Evolutionary conservation across 2,113 vertebrate species (phyloP).

Genomic region (Galbula dea): DNA sequence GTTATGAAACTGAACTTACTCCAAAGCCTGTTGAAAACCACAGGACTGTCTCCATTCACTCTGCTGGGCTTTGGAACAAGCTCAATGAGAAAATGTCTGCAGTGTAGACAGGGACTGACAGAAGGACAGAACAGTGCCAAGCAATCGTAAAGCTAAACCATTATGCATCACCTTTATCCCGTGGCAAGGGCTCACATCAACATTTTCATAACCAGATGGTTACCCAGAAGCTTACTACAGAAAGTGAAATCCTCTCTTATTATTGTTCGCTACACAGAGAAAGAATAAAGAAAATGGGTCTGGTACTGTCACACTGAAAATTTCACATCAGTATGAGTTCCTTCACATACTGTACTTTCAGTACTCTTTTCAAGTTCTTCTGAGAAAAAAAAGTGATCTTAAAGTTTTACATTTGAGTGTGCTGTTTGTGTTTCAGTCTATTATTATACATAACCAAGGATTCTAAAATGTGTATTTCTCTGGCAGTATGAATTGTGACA

Average conservation of each 20-base stretch:
- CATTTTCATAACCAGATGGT: neutral
- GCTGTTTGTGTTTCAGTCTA: neutral
- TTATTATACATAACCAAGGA: slow-evolving; percentile 1
- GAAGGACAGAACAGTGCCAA: neutral
- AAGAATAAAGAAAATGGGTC: neutral
- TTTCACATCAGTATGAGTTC: neutral
- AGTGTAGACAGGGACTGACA: neutral
- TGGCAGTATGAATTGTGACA: slow-evolving; percentile 15
- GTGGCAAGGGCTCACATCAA: neutral
- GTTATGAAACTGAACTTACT: neutral
- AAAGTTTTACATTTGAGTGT: neutral
- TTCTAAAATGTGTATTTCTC: neutral
- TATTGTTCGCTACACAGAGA: neutral
- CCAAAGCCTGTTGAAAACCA: neutral
- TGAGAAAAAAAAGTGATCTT: neutral
- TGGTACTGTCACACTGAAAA: neutral
- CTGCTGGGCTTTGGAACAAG: neutral
- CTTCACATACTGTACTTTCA: neutral
- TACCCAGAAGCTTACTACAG: neutral
- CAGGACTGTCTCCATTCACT: neutral
- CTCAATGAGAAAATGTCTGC: neutral
- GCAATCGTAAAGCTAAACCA: neutral
- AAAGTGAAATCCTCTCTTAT: neutral
- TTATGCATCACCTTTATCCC: neutral
- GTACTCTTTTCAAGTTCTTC: neutral